A percentile compares a stretch with the other conserved stretches of the same genome.
phyloP scores from a whole-genome alignment of 2,113 vertebrate species.

The Muntiacus muntjak region DNA sequence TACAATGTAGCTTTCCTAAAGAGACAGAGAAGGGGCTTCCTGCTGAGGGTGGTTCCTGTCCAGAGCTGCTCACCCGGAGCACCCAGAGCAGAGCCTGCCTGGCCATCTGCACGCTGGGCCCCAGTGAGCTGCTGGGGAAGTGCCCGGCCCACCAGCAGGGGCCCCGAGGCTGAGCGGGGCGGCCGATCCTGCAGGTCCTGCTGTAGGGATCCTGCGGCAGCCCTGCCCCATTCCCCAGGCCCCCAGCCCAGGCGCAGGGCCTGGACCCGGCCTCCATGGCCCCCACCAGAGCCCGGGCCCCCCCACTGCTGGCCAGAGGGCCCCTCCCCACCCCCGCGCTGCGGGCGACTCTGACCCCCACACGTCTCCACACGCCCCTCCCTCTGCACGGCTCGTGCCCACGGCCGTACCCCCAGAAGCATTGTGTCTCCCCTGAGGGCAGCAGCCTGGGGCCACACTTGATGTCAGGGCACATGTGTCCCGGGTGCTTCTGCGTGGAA shows the following conservation, averaged over 20 bases:
- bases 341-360: neutral
- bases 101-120: neutral
- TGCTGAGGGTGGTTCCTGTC: neutral
- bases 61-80: neutral
- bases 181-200: rapidly evolving
- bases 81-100: no score
- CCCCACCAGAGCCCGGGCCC: neutral
- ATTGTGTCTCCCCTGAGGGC: neutral
- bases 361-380: neutral
- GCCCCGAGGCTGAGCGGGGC: neutral
- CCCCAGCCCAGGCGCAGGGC: neutral
- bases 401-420: rapidly evolving
- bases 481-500: neutral
- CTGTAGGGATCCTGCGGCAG: neutral
- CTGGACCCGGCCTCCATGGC: neutral
- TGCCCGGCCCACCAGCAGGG: rapidly evolving
- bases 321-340: rapidly evolving
- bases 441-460: neutral
- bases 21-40: neutral
- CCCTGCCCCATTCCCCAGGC: neutral
- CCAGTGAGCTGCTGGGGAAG: neutral
- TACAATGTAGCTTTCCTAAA: neutral
- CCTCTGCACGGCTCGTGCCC: rapidly evolving
- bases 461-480: neutral
- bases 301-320: neutral